Conservation (phyloP, 2,888 invertebrate genomes). For the Sepioteuthis lessoniana region DNA sequence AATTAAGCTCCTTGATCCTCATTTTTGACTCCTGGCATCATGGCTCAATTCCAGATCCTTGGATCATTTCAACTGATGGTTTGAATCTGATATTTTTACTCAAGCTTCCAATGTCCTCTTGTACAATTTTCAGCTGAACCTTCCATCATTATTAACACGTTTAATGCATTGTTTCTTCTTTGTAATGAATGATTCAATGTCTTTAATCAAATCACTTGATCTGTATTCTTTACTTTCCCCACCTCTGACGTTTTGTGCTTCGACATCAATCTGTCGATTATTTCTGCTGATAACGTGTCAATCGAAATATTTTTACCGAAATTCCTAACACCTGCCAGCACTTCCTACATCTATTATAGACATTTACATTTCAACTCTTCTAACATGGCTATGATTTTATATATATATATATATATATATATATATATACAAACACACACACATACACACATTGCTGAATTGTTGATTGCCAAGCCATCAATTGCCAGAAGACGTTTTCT, state of each 20-base stretch:
- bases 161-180: background rate
- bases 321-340: background rate
- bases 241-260: background rate
- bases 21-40: background rate
- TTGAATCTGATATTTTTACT: background rate
- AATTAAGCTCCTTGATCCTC: background rate
- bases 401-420: background rate
- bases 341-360: background rate
- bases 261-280: background rate
- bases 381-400: background rate
- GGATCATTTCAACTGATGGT: background rate
- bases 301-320: background rate
- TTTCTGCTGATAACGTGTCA: background rate
- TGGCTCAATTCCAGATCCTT: background rate
- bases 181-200: background rate
- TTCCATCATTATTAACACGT: background rate
- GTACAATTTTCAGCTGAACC: background rate
- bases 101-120: background rate
- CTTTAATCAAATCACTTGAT: background rate
- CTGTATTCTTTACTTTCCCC: background rate
- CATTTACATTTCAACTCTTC: background rate
- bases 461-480: too few species aligned
- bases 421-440: background rate
- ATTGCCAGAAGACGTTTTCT: too few species aligned
- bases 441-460: background rate